A percentile compares a stretch with the other conserved stretches of the same genome.
These are phyloP conservation scores for Aspidiotus destructor DNA, from an alignment of 2,888 invertebrate species.

Conservation along the genomic window DNA sequence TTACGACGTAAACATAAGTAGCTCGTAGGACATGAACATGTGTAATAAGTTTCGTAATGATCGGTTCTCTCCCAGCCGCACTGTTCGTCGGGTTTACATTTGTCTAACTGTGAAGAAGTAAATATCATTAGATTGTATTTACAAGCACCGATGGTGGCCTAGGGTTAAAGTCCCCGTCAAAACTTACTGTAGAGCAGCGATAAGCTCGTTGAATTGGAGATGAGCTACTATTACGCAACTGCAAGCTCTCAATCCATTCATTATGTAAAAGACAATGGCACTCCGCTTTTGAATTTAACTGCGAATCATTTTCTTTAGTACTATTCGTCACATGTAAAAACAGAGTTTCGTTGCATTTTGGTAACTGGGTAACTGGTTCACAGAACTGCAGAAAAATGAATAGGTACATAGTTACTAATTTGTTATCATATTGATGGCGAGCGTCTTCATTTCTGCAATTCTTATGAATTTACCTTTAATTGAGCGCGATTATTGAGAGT, in stretches of 20 bases:
- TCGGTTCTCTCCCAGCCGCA: conserved; percentile 3
- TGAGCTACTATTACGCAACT: not conserved
- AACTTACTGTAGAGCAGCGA: conserved; percentile 12
- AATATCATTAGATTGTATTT: not conserved
- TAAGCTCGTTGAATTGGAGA: conserved; percentile 35
- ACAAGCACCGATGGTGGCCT: not conserved
- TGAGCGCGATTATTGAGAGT: conserved; percentile 51
- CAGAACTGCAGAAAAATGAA: conserved; percentile 46
- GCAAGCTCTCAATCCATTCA: conserved; percentile 44
- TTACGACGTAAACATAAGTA: not conserved
- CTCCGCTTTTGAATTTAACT: conserved; percentile 41
- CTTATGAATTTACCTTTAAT: conserved; percentile 47
- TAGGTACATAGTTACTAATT: conserved; percentile 12
- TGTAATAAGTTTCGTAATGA: not conserved
- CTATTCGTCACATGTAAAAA: conserved; percentile 20
- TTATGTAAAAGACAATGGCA: conserved; percentile 39
- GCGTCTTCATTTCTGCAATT: too few species aligned
- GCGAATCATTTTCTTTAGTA: not conserved
- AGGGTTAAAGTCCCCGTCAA: not conserved
- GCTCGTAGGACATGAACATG: not conserved
- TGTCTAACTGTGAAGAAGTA: not conserved
- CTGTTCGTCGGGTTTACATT: not conserved
- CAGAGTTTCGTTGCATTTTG: conserved; percentile 35
- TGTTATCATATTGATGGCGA: not conserved
- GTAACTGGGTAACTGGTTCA: conserved; percentile 41